Base-by-base conservation (phyloP, 2,113 vertebrate species). In the Thunnus thynnus region DNA sequence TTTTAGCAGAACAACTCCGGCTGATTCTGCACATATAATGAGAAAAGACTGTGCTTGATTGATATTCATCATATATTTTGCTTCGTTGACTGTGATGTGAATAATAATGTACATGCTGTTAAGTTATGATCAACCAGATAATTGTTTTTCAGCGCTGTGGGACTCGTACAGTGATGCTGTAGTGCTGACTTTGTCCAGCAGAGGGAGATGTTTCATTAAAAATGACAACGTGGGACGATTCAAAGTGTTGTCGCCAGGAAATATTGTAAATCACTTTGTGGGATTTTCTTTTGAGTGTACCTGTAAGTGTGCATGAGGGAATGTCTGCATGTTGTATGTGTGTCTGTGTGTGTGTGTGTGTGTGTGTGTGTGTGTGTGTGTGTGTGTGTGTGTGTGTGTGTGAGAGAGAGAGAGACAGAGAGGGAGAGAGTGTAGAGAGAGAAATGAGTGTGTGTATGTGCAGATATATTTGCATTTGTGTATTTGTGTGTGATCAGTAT, bases 401-500 rank as follows among this genome's bases (percentile, higher is more conserved):
- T 30, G 6, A 54, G 25, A 48, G 47, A 48, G 13, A 30, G 57
- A 20, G 27, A 57, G 67, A 58, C 46, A 61, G 16, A 48, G 67
- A 58, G 36, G 27, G 18, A 62, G 36, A 74, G 58, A 72, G 27
- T 30, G 27, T 30, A 18, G 0, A 44, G 32, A 25, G 22, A 67
- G 9, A 27, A n/a, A 44, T n/a, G 44, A 71, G 36, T 64, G 74
- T 72, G 73, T 72, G 32, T 72, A 20, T 76, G 65, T 83, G 58
- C 55, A 44, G 46, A 48, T 82, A 13, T 76, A 47, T 77, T 47
- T 87, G 61, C 70, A 30, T 72, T 70, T 55, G 50, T 76, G 27
- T 78, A 54, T 79, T 77, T 81, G 72, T 46, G 32, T 63, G n/a
- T 55, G 55, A 3, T 94, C 97, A 99, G 93, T 98, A 99, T 0